Base-by-base conservation (phyloP, 2,113 vertebrate genomes). In the Junco hyemalis region DNA sequence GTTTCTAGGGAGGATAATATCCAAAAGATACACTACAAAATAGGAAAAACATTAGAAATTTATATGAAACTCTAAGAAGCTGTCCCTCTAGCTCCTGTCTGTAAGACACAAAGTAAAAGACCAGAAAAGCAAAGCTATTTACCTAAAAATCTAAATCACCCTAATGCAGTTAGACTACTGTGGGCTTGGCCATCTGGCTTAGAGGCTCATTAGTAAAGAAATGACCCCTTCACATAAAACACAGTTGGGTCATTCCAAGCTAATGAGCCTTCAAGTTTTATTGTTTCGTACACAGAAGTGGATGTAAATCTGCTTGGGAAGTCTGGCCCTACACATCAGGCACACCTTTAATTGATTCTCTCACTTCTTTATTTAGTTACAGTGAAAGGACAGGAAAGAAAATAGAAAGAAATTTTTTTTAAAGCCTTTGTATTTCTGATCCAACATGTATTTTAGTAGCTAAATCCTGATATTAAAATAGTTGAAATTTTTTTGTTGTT, bases 181-280 rank as follows among this genome's bases (percentile, higher is more conserved):
- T 73, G 92, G 81, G 93, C 70, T 95, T 90, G 89, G 95, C 96
- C 96, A 95, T 96, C 93, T 97, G 95, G 92, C 77, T 97, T 82
- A 78, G 92, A 73, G 95, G 94, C 48, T 97, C 94, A 96, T 97
- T 96, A 97, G 92, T 74, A 93, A 96, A 93, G 86, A 97, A 98
- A 95, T 96, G 96, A 97, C 96, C 95, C 92, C 77, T 71, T 44
- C 22, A 35, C 50, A 95, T 87, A 90, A 96, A 96, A 96, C 91
- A 95, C 88, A 94, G 81, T 88, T 94, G 94, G 97, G 96, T 94
- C 96, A 96, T 95, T 97, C 90, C 83, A 85, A 97, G 81, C 83
- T 97, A 97, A 97, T 95, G 83, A 96, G 91, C 92, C 90, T 95
- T 90, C 66, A 77, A 82, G 65, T 92, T 96, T 95, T 95, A 78